Evolutionary conservation across 2,113 vertebrate genomes (phyloP).

Genomic region (Salvelinus alpinus): DNA sequence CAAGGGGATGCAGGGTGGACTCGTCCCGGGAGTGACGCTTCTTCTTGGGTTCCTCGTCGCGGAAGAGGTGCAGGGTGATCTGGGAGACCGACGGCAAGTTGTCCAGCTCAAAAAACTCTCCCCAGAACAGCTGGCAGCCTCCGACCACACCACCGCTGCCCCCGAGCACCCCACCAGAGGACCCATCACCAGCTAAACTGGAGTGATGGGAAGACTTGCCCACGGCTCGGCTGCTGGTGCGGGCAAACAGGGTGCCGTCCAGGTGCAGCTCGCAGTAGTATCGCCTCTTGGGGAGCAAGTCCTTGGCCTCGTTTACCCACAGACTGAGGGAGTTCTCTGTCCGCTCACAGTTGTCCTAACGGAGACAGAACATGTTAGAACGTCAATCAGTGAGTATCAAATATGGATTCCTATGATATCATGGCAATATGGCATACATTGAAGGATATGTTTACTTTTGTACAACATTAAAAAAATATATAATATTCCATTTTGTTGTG

Average conservation of each 20-base stretch:
- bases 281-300: constrained; percentile 74
- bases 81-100: constrained; percentile 80
- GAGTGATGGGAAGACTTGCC: constrained; percentile 62
- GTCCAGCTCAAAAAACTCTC: constrained; percentile 87
- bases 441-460: too few relatives aligned
- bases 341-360: constrained; percentile 85
- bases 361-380: background rate
- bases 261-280: constrained; percentile 87
- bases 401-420: background rate
- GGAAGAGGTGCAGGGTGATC: constrained; percentile 80
- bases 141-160: constrained; percentile 44
- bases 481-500: background rate
- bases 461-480: too few relatives aligned
- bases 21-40: constrained; percentile 75
- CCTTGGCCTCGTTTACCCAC: constrained; percentile 91
- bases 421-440: background rate
- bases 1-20: constrained; percentile 61
- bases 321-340: constrained; percentile 84
- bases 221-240: constrained; percentile 77
- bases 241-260: constrained; percentile 84
- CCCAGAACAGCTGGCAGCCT: constrained; percentile 78
- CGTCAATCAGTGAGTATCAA: background rate
- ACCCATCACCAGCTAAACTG: constrained; percentile 66
- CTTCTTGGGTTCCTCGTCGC: constrained; percentile 78
- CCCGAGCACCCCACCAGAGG: constrained; percentile 37